Percentiles rank a stretch among this genome's conserved stretches.
Conservation (phyloP, 2,797 vertebrate genomes). For the Enteromius paludinosus region DNA sequence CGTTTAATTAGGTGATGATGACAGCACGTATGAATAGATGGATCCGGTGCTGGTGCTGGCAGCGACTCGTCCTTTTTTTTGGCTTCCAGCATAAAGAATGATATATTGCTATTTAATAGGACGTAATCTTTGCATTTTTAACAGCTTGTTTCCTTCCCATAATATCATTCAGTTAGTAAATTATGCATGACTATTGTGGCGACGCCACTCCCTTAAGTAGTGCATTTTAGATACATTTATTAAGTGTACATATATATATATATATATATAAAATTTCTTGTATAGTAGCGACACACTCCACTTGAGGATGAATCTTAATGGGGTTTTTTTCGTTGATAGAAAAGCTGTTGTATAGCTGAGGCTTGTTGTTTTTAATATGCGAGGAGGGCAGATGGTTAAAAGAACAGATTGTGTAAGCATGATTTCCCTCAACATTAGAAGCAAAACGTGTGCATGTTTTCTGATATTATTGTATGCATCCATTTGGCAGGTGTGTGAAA, state of each 20-base stretch:
- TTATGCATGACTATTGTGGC: slow-evolving; percentile 30
- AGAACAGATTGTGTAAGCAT: background rate
- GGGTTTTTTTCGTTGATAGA: background rate
- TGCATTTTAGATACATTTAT: background rate
- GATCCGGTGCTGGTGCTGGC: background rate
- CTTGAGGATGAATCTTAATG: background rate
- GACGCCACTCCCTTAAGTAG: slow-evolving; percentile 50
- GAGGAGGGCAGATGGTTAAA: no score
- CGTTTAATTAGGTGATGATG: slow-evolving; percentile 37
- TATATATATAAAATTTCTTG: background rate
- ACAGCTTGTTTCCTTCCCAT: background rate
- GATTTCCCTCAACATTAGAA: background rate
- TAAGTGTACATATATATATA: background rate
- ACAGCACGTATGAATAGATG: slow-evolving; percentile 12
- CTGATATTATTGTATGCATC: background rate
- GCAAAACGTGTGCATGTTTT: background rate
- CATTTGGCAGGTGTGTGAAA: slow-evolving; percentile 61
- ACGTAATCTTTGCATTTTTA: background rate
- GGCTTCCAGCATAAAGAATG: slow-evolving; percentile 7
- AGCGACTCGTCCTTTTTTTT: background rate
- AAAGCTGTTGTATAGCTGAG: background rate
- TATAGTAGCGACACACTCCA: background rate
- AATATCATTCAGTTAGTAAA: slow-evolving; percentile 21
- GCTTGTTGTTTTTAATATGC: background rate
- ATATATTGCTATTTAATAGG: background rate